Conservation (phyloP, 2,888 invertebrate species). For the Athalia circularis region DNA sequence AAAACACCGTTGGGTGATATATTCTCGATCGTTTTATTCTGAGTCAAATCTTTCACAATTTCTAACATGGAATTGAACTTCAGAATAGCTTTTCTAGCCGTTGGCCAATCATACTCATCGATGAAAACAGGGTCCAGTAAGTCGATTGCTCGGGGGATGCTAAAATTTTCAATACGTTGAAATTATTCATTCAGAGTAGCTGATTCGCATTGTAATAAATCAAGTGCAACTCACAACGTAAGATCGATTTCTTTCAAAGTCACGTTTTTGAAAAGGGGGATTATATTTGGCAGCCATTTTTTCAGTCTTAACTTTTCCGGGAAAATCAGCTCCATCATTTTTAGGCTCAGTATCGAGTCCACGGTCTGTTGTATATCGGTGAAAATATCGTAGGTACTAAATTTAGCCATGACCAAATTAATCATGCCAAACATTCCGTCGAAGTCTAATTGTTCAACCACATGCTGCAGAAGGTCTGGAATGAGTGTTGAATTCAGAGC, state of each 20-base stretch:
- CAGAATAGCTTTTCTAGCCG: conserved; percentile 57
- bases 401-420: conserved; percentile 71
- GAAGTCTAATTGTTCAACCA: conserved; percentile 76
- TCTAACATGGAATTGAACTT: conserved; percentile 61
- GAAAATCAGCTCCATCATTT: conserved; percentile 73
- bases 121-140: conserved; percentile 62
- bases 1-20: conserved; percentile 48
- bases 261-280: conserved; percentile 62
- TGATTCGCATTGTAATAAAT: neutral
- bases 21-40: conserved; percentile 39
- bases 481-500: conserved; percentile 71
- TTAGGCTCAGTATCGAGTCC: conserved; percentile 74
- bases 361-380: conserved; percentile 73
- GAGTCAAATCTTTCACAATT: conserved; percentile 56
- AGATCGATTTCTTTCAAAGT: conserved; percentile 64
- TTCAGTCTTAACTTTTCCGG: conserved; percentile 74
- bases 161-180: conserved; percentile 48
- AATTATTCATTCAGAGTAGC: neutral
- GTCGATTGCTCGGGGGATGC: conserved; percentile 61
- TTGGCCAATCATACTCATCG: conserved; percentile 59
- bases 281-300: conserved; percentile 66
- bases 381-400: conserved; percentile 75
- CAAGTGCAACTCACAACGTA: conserved; percentile 61
- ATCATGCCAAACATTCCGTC: conserved; percentile 77
- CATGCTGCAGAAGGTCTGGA: conserved; percentile 73